These are phyloP conservation scores for Gymnopithys bicolor DNA, from an alignment of 2,797 vertebrate genomes.

Conservation along the genomic window DNA sequence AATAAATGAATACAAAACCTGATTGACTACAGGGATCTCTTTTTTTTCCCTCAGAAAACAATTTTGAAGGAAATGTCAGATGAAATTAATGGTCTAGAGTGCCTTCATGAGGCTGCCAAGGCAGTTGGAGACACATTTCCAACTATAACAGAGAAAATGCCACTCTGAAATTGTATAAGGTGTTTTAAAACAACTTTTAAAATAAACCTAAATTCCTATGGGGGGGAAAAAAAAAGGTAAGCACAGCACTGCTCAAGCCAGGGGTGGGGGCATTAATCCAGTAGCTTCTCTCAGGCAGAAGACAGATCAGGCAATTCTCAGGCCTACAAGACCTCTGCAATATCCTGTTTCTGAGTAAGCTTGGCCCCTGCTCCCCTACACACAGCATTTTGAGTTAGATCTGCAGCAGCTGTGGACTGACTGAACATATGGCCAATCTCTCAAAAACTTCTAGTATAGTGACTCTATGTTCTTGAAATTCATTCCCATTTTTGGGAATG, in stretches of 20 bases:
- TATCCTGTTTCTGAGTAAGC: background rate
- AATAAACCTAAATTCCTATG: background rate
- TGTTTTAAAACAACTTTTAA: background rate
- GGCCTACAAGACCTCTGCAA: background rate
- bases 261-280: background rate
- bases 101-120: conserved; percentile 1
- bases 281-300: background rate
- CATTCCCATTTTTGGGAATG: background rate
- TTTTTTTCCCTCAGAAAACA: background rate
- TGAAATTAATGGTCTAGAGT: background rate
- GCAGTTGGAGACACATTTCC: background rate
- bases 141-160: background rate
- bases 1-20: conserved; percentile 27
- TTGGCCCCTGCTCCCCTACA: background rate
- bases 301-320: background rate
- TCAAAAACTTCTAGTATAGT: background rate
- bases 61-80: conserved; percentile 38
- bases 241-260: background rate
- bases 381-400: background rate
- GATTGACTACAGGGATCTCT: background rate
- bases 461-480: background rate
- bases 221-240: background rate
- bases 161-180: background rate
- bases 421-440: background rate
- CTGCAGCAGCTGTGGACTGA: background rate